Percentiles rank a stretch among this genome's conserved stretches.
Conservation (phyloP, 2,113 vertebrate genomes). For the Hemichromis elongatus region DNA sequence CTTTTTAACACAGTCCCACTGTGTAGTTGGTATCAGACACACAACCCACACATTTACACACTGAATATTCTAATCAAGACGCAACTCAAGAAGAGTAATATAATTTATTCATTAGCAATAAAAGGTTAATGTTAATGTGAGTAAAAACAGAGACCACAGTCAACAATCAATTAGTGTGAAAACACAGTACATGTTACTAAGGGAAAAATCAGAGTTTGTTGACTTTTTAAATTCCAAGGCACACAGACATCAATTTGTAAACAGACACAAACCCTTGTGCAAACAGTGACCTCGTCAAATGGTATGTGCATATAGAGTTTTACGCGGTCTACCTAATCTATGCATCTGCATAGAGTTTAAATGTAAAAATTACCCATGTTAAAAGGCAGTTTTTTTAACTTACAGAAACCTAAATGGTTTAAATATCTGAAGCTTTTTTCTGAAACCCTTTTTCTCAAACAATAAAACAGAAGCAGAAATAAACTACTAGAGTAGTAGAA, state of each 20-base stretch:
- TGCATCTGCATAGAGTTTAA: background rate
- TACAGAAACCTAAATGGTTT: background rate
- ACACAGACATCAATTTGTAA: background rate
- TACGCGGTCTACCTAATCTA: background rate
- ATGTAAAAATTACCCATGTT: background rate
- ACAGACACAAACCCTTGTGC: background rate
- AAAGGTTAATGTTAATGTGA: background rate
- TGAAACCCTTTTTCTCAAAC: background rate
- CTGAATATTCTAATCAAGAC: background rate
- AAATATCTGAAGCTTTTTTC: background rate
- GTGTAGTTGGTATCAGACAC: background rate
- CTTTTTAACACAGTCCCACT: background rate
- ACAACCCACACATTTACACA: background rate
- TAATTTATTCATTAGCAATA: background rate
- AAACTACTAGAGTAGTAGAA: background rate
- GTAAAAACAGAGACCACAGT: background rate
- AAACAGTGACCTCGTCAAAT: background rate
- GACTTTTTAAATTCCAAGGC: background rate
- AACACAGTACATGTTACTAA: background rate
- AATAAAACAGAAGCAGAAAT: background rate
- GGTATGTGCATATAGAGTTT: background rate
- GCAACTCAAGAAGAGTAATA: background rate
- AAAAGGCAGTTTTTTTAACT: background rate
- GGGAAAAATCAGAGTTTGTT: accelerated
- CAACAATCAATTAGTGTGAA: background rate